Conservation (phyloP, 2,888 invertebrate species). For the Rhingia rostrata region DNA sequence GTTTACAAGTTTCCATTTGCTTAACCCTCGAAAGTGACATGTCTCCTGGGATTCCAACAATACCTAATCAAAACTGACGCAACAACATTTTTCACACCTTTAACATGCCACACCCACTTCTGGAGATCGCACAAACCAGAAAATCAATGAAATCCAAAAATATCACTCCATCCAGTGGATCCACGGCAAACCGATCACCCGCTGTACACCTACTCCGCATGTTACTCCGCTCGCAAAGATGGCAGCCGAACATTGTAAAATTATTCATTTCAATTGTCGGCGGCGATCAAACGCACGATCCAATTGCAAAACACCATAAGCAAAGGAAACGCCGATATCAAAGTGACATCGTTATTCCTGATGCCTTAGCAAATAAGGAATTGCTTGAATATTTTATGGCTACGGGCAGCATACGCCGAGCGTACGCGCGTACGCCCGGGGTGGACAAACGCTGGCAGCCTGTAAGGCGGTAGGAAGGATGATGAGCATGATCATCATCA, state of each 20-base stretch:
- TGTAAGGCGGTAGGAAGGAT: slow-evolving; percentile 75
- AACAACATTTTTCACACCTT: slow-evolving; percentile 28
- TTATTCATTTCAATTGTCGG: slow-evolving; percentile 74
- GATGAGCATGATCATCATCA: slow-evolving; percentile 69
- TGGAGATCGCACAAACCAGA: background rate
- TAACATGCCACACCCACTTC: slow-evolving; percentile 43
- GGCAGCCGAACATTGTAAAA: slow-evolving; percentile 74
- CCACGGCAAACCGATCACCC: background rate
- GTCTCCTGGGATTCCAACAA: too few relatives aligned
- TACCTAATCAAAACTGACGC: background rate
- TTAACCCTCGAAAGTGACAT: too few relatives aligned
- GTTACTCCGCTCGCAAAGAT: slow-evolving; percentile 53
- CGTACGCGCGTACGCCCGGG: slow-evolving; percentile 73
- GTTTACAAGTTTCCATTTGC: too few relatives aligned
- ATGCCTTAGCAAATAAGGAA: slow-evolving; percentile 76
- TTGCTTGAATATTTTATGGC: slow-evolving; percentile 76
- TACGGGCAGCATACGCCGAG: slow-evolving; percentile 77
- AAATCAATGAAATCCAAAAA: background rate
- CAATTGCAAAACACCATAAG: slow-evolving; percentile 74
- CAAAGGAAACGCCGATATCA: slow-evolving; percentile 73
- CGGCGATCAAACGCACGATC: slow-evolving; percentile 66
- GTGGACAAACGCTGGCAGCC: slow-evolving; percentile 43
- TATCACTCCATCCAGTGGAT: background rate
- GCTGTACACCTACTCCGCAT: background rate
- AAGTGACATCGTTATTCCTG: slow-evolving; percentile 75